Percentiles rank a stretch among this genome's conserved stretches.
Conservation (phyloP, 2,113 vertebrate species). For the Dendrocopos noguchii region DNA sequence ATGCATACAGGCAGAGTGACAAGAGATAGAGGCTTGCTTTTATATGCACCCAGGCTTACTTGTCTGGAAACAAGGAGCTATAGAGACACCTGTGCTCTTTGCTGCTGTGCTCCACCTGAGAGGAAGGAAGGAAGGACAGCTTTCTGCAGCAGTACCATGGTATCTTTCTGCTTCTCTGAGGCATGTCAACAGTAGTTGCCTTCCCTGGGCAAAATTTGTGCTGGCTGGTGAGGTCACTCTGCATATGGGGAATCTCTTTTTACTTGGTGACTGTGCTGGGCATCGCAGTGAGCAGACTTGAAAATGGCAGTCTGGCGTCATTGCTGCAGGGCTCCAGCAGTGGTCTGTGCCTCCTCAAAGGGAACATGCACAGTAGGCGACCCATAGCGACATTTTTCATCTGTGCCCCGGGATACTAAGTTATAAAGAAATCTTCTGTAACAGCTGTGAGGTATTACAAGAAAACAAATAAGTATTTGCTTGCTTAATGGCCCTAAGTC, state of each 20-base stretch:
- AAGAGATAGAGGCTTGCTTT: background rate
- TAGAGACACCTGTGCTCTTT: background rate
- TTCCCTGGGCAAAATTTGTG: background rate
- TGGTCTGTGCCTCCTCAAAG: background rate
- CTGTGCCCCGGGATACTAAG: background rate
- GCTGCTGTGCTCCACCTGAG: background rate
- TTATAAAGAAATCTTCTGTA: background rate
- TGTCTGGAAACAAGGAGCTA: background rate
- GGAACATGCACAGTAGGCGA: fast-evolving
- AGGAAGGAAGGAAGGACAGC: background rate
- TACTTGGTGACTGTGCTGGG: background rate
- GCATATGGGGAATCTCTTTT: background rate
- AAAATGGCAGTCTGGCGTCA: background rate
- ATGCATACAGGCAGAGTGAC: background rate
- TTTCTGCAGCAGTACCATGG: background rate
- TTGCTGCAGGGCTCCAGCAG: background rate
- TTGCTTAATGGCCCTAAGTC: conserved; percentile 30
- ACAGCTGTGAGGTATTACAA: conserved; percentile 41
- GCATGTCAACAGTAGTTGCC: background rate
- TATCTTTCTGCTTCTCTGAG: background rate
- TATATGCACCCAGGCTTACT: background rate
- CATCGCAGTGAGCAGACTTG: background rate
- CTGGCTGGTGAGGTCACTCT: background rate
- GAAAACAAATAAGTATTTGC: conserved; percentile 40
- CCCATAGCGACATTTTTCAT: background rate